Evolutionary conservation across 2,797 vertebrate species (phyloP).

Genomic region (Notamacropus eugenii): DNA sequence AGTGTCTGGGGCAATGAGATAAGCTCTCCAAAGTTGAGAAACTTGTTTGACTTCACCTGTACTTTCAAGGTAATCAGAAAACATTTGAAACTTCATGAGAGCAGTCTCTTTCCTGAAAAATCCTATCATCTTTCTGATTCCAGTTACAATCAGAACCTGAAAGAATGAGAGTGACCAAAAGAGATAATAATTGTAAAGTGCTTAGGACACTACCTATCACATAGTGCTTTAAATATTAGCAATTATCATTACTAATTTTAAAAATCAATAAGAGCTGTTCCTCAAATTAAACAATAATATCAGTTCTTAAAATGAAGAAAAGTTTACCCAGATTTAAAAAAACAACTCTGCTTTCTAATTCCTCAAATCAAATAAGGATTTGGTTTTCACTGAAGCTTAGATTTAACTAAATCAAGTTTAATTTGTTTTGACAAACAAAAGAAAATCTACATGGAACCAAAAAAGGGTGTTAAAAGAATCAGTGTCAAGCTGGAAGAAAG

Average conservation of each 20-base stretch:
- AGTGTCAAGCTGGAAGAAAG: not conserved
- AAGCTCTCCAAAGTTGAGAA: constrained; percentile 4
- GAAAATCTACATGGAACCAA: not conserved
- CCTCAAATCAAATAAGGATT: constrained; percentile 33
- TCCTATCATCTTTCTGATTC: not conserved
- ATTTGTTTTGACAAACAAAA: not conserved
- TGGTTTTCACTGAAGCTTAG: not conserved
- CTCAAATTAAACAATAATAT: not conserved
- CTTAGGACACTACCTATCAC: too few relatives aligned
- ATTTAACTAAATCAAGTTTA: not conserved
- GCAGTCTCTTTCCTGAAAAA: not conserved
- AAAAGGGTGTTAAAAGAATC: not conserved
- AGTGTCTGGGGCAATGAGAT: not conserved
- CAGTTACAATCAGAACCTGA: not conserved
- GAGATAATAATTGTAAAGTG: not conserved
- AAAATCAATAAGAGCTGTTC: not conserved
- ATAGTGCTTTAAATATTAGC: not conserved
- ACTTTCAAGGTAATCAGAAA: not conserved
- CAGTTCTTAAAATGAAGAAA: constrained; percentile 17
- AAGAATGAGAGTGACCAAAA: not conserved
- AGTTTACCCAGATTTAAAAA: not conserved
- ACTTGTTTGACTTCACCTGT: constrained; percentile 25
- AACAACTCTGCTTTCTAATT: not conserved
- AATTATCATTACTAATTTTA: not conserved
- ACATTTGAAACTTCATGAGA: not conserved